phyloP scores from a whole-genome alignment of 2,113 vertebrate species.

The Hippocampus zosterae region DNA sequence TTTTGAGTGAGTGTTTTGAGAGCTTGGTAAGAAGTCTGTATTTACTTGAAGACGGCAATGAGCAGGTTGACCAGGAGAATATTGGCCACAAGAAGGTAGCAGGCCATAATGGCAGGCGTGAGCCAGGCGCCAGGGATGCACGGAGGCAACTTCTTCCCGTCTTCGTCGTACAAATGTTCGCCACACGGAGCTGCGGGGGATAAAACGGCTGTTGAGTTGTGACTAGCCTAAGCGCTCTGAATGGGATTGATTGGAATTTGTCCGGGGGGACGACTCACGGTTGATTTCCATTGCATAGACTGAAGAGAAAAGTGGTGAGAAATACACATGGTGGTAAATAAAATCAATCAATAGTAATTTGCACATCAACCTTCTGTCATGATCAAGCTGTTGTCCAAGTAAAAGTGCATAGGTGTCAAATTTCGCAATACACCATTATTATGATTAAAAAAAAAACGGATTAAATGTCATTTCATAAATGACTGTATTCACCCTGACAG shows the following conservation, averaged over 20 bases:
- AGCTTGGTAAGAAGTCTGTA: slow-evolving; percentile 2
- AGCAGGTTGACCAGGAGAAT: slow-evolving; percentile 96
- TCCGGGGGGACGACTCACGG: slow-evolving; percentile 79
- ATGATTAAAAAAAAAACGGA: background rate
- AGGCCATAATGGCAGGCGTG: slow-evolving; percentile 97
- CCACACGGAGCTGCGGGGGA: slow-evolving; percentile 86
- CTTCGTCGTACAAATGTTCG: slow-evolving; percentile 93
- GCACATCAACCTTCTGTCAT: slow-evolving; percentile 44
- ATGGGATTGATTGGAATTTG: slow-evolving; percentile 6
- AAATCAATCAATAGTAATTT: slow-evolving; percentile 16
- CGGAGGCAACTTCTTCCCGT: slow-evolving; percentile 91
- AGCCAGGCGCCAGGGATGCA: slow-evolving; percentile 98
- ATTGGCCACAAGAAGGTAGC: slow-evolving; percentile 95
- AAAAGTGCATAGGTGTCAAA: background rate
- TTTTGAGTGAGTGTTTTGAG: no score
- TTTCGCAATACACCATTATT: background rate
- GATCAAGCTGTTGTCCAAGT: slow-evolving; percentile 35
- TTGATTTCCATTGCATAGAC: slow-evolving; percentile 99
- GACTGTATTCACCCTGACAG: slow-evolving; percentile 48
- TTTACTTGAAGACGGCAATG: slow-evolving; percentile 97
- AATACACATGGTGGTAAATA: slow-evolving; percentile 46
- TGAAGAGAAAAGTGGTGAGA: slow-evolving; percentile 55
- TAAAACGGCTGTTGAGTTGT: background rate
- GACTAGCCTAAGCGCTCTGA: background rate
- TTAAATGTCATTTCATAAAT: background rate